phyloP scores from a whole-genome alignment of 2,888 invertebrate species.

The Eupithecia subfuscata region DNA sequence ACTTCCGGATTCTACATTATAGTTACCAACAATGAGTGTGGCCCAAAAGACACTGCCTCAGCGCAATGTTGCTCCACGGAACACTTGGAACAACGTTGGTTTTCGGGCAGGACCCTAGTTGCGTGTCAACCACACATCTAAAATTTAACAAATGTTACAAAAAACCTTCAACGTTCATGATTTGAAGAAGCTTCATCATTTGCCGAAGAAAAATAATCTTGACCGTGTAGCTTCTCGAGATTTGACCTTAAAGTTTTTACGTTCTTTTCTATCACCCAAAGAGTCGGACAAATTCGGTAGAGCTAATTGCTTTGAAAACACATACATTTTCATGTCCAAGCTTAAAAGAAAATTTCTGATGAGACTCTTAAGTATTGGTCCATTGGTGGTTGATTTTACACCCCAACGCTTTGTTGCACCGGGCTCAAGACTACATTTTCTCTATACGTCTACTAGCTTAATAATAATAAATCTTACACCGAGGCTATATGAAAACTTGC shows the following conservation, averaged over 20 bases:
- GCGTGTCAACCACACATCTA: too few relatives aligned
- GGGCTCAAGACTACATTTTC: neutral
- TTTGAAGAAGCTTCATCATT: too few relatives aligned
- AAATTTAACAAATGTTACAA: too few relatives aligned
- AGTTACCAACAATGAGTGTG: neutral
- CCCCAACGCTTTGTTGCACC: neutral
- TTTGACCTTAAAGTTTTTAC: neutral
- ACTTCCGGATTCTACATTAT: neutral
- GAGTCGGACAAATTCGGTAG: neutral
- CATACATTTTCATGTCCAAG: neutral
- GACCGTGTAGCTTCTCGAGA: too few relatives aligned
- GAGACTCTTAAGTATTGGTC: neutral
- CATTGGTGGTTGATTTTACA: neutral
- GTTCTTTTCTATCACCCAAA: neutral
- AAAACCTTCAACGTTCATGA: too few relatives aligned
- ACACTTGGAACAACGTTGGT: neutral
- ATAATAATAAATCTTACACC: constrained; percentile 7
- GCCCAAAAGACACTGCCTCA: neutral
- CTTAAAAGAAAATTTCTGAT: neutral
- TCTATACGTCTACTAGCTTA: neutral
- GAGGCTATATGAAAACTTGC: constrained; percentile 5
- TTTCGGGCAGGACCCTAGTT: neutral
- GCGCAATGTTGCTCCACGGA: neutral
- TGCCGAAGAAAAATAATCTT: too few relatives aligned
- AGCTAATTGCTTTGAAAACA: neutral